Percentiles rank a stretch among this genome's conserved stretches.
Evolutionary conservation across 1,140 invertebrate species (phyloP).

Genomic region (Ceratosolen solmsi): DNA sequence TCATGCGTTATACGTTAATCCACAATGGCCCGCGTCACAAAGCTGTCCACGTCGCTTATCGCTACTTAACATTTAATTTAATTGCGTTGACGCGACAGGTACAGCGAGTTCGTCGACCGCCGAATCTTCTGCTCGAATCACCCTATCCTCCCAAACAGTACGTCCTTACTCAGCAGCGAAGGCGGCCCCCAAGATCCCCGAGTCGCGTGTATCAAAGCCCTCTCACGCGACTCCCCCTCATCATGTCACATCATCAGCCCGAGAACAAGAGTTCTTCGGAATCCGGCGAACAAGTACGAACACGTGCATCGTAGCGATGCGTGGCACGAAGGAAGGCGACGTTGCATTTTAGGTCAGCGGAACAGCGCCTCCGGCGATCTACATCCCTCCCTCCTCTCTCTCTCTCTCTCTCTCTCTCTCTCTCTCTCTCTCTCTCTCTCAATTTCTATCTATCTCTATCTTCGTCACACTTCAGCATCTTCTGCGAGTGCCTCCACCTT

Average conservation of each 20-base stretch:
- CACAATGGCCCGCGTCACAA: no score
- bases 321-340: constrained; percentile 13
- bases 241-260: not conserved
- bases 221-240: not conserved
- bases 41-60: no score
- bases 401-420: constrained; percentile 57
- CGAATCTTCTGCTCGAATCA: no score
- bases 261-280: not conserved
- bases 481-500: constrained; percentile 41
- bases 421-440: constrained; percentile 47
- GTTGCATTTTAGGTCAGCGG: constrained; percentile 69
- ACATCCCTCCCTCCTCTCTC: constrained; percentile 63
- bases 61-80: no score
- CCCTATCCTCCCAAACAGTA: no score
- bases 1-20: no score
- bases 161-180: no score
- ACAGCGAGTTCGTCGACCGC: no score
- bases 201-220: no score
- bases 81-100: no score
- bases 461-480: not conserved
- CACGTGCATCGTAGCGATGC: not conserved
- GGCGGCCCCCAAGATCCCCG: not conserved
- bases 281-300: constrained; percentile 35
- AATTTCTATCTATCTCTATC: no score
- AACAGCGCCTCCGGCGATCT: constrained; percentile 71